Evolutionary conservation across 1,140 invertebrate genomes (phyloP), one percentile per base, ranked within the genome.

Genomic region (Drosophila pectinifera): DNA sequence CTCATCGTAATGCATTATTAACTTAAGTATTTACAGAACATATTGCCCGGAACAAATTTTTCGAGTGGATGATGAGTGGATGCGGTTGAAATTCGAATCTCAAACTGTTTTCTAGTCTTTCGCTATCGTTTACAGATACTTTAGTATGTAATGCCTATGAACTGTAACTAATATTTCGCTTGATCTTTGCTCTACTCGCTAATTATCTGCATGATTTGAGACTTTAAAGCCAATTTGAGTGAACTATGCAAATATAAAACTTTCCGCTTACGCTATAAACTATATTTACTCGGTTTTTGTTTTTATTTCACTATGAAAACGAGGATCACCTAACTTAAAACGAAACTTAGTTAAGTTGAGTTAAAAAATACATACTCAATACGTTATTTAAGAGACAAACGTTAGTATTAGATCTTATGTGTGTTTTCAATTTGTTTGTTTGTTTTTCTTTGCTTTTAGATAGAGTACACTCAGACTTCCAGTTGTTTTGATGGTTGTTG

Each of bases 401-500:
- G 34, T 70, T 70, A 57, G 49, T 48, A 68, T 70, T 48, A 70
- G 49, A 70, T 70, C 41, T 70, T 70, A 57, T 72, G 38, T 77
- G 34, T 76, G 48, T 43, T 61, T 57, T 61, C 22, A 28, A 67
- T 48, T 36, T 64, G 62, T 73, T 55, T 67, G 42, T 34, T 67
- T 76, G 48, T 41, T 62, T 62, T 78, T 59, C 72, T 74, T 61
- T 73, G 65, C 42, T 73, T 68, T 62, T 70, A 82, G 79, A 86
- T 79, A 91, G 77, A 89, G 73, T 78, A 91, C 88, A 92, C 91
- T 92, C 92, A 92, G 88, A 92, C 92, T 92, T 92, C 92, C 80
- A 92, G 73, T 91, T 92, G 92, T 90, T 92, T 92, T 90, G 92
- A 81, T 79, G 95, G 94, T 91, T 94, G 94, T 83, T 96, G 95